Base-by-base conservation (phyloP, 2,113 vertebrate genomes). In the Halcyon senegalensis region DNA sequence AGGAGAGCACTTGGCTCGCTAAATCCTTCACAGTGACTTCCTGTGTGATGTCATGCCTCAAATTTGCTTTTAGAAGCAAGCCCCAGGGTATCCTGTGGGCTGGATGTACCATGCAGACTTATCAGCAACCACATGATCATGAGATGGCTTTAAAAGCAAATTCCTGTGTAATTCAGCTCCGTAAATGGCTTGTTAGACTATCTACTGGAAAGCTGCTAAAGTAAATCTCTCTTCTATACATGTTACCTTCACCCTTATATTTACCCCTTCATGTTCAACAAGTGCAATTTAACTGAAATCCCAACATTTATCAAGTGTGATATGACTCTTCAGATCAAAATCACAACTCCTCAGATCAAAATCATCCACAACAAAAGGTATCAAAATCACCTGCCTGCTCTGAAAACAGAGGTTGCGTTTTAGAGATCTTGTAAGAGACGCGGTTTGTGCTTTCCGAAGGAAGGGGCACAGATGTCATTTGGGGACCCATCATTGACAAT, bases 1-100 rank as follows among this genome's bases (percentile, higher is more conserved):
- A 95, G 79, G 60, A 76, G 56, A 87, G 60, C 16, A 2, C 56
- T 51, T 81, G 66, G 85, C 94, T 94, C 6, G 2, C 84, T 63
- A 39, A 80, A 60, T 11, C 41, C 73, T 92, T 35, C 5, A 2
- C 59, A 48, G 9, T 20, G 79, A 87, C 92, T 94, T 97, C 92
- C 90, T 94, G 90, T 8, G 6, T 97, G 94, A 96, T 96, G 85
- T 95, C 96, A 97, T 74, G 63, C 75, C 82, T 77, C 67, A 94
- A 55, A 67, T 74, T 50, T 77, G 90, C 92, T 91, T 88, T 93
- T 3, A 86, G 90, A 77, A 88, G 75, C 56, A 73, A 78, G 88
- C 90, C 92, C 11, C 2, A 0, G 92, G 87, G 96, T 81, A 84
- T 91, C 51, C 78, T 56, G 85, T 58, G 89, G 72, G 85, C 15